These are phyloP conservation scores for Epizoanthus stellaris DNA, from an alignment of 92 coral and sea anemone genomes.

Conservation along the genomic window DNA sequence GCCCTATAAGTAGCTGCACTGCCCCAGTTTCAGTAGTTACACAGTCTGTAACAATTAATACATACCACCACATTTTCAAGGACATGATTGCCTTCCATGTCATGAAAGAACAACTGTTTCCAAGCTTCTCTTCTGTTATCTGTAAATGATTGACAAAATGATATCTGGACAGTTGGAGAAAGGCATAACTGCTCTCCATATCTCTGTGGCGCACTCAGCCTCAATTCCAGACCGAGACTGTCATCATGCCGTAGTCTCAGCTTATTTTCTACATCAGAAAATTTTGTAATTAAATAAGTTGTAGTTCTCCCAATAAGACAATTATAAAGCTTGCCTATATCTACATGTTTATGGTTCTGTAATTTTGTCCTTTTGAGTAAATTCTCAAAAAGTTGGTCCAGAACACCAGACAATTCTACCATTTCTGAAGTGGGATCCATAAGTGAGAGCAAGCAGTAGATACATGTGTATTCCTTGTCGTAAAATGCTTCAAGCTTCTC, in stretches of 20 bases:
- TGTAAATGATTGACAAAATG: conserved; percentile 73
- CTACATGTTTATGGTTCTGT: conserved; percentile 41
- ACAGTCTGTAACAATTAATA: not conserved
- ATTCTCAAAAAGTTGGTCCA: conserved; percentile 73
- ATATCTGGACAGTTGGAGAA: conserved; percentile 60
- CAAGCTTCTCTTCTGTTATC: conserved; percentile 78
- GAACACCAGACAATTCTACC: conserved; percentile 52
- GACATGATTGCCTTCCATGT: conserved; percentile 72
- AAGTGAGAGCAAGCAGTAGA: conserved; percentile 75
- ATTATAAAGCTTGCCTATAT: conserved; percentile 78
- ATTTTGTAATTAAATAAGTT: conserved; percentile 72
- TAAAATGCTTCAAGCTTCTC: conserved; percentile 14
- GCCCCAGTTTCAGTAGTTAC: too few relatives aligned
- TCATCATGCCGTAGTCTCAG: conserved; percentile 49
- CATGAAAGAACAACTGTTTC: conserved; percentile 82
- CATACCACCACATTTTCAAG: conserved; percentile 93
- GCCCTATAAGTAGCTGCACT: too few relatives aligned
- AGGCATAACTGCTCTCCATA: conserved; percentile 24
- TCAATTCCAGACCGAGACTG: conserved; percentile 14
- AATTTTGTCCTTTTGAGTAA: conserved; percentile 63
- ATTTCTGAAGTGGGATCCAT: conserved; percentile 79
- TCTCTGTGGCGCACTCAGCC: conserved; percentile 7
- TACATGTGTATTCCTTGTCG: conserved; percentile 26
- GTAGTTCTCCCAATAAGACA: conserved; percentile 74
- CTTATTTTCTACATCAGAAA: conserved; percentile 83